These are phyloP conservation scores for Meda fulgida DNA, from an alignment of 2,797 vertebrate genomes.

Conservation along the genomic window DNA sequence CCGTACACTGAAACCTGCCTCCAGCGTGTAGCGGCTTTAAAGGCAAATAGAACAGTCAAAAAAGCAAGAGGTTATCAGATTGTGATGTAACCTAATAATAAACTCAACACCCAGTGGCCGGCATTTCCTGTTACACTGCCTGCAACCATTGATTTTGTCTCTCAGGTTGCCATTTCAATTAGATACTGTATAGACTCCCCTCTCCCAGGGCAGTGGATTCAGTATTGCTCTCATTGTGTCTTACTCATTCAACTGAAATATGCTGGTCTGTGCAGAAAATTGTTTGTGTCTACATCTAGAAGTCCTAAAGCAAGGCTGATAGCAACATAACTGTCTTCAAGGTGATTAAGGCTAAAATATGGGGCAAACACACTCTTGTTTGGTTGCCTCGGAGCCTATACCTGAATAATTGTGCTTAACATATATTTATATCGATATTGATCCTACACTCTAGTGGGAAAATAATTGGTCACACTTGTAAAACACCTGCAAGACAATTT, in stretches of 20 bases:
- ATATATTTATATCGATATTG: constrained; percentile 19
- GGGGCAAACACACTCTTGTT: constrained; percentile 29
- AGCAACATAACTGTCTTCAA: constrained; percentile 44
- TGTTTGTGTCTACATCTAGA: constrained; percentile 49
- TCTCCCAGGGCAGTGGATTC: constrained; percentile 41
- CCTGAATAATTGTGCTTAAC: constrained; percentile 15
- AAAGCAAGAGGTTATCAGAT: constrained; percentile 78
- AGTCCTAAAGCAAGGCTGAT: constrained; percentile 49
- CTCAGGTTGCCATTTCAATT: constrained; percentile 79
- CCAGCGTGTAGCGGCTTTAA: constrained; percentile 65
- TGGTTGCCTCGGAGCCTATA: not conserved
- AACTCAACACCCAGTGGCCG: constrained; percentile 69
- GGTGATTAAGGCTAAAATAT: constrained; percentile 42
- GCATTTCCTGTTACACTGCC: constrained; percentile 69
- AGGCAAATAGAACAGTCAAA: constrained; percentile 81
- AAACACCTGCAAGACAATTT: constrained; percentile 37
- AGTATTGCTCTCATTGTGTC: constrained; percentile 48
- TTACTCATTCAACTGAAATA: constrained; percentile 53
- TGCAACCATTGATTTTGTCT: constrained; percentile 75
- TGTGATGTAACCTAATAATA: constrained; percentile 81
- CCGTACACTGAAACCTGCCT: constrained; percentile 65
- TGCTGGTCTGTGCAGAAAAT: constrained; percentile 53
- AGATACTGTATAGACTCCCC: constrained; percentile 64
- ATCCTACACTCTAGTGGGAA: constrained; percentile 18
- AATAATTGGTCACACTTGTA: constrained; percentile 25